These are phyloP conservation scores for Xenopus laevis DNA, from an alignment of 2,113 vertebrate species.

Conservation along the genomic window DNA sequence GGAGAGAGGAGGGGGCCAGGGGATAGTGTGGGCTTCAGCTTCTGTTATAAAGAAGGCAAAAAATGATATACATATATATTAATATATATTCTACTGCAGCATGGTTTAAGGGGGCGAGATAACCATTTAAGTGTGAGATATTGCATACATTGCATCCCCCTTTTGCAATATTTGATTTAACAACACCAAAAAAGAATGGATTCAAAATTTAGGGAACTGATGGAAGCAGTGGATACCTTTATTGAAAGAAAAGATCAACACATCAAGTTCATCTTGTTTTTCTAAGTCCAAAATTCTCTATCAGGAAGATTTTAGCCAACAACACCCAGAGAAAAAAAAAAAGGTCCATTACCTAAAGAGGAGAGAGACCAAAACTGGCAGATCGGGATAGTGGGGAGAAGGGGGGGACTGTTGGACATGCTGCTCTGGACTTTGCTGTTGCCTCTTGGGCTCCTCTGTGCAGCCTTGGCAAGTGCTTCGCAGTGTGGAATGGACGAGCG, in stretches of 20 bases:
- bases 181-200: constrained; percentile 60
- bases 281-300: too few species aligned
- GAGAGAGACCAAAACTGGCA: constrained; percentile 74
- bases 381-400: constrained; percentile 68
- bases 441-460: constrained; percentile 85
- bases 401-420: constrained; percentile 79
- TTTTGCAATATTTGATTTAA: too few species aligned
- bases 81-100: constrained; percentile 72
- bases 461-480: constrained; percentile 81
- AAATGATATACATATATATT: constrained; percentile 52
- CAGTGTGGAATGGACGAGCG: constrained; percentile 89
- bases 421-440: constrained; percentile 93
- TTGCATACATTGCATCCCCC: too few species aligned
- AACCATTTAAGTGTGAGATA: too few species aligned
- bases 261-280: constrained; percentile 48
- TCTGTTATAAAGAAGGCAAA: constrained; percentile 90
- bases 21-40: constrained; percentile 87
- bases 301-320: neutral
- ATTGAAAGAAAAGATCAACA: constrained; percentile 56
- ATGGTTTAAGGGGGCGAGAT: constrained; percentile 67
- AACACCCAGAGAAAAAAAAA: constrained; percentile 5
- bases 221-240: constrained; percentile 37
- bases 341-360: constrained; percentile 55
- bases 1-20: constrained; percentile 63
- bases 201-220: too few species aligned